Evolutionary conservation across 1,140 invertebrate species (phyloP).

Genomic region (Calycopis cecrops): DNA sequence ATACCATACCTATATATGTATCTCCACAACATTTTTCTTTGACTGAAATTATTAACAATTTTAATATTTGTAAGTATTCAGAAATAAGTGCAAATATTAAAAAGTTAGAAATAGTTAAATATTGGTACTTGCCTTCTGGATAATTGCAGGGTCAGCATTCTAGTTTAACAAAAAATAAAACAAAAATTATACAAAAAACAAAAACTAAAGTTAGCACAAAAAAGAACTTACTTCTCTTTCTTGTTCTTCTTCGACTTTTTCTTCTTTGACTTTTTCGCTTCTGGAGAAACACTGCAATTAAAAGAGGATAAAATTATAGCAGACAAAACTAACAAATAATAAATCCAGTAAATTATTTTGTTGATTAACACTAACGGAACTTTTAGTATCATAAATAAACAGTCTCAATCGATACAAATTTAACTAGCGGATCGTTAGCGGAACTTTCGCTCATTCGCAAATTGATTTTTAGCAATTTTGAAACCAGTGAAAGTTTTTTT

Average conservation of each 20-base stretch:
- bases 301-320: slow-evolving; percentile 27
- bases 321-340: neutral
- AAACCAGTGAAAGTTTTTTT: no score
- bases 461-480: no score
- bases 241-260: slow-evolving; percentile 83
- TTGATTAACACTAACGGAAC: neutral
- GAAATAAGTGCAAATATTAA: slow-evolving; percentile 15
- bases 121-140: slow-evolving; percentile 58
- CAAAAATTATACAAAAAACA: slow-evolving; percentile 12
- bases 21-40: slow-evolving; percentile 62
- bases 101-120: slow-evolving; percentile 11
- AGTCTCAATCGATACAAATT: no score
- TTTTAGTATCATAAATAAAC: no score
- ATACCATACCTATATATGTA: slow-evolving; percentile 68
- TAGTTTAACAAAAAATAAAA: slow-evolving; percentile 38
- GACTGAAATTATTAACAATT: slow-evolving; percentile 50
- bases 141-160: slow-evolving; percentile 58
- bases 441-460: no score
- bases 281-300: slow-evolving; percentile 76
- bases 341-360: neutral
- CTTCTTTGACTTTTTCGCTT: slow-evolving; percentile 79
- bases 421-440: no score
- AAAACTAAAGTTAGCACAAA: slow-evolving; percentile 19
- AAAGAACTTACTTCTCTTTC: slow-evolving; percentile 78
- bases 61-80: slow-evolving; percentile 16